These are phyloP conservation scores for Cryptosula pallasiana DNA, from an alignment of 2,888 invertebrate genomes.

Conservation along the genomic window DNA sequence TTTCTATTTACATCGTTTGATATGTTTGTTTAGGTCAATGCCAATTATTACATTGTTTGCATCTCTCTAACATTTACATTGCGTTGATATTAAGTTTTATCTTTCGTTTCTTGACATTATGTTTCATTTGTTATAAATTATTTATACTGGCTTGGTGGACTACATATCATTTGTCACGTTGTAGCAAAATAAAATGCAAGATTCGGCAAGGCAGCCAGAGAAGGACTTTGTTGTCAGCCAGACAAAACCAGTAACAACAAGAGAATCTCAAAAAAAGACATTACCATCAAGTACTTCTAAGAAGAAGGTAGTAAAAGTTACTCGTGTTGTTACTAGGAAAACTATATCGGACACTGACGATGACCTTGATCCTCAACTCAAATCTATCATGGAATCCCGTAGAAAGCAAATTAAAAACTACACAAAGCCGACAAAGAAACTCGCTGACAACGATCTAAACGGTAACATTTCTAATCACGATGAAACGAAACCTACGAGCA, in stretches of 20 bases:
- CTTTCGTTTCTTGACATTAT: no score
- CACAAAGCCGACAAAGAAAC: neutral
- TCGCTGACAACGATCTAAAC: neutral
- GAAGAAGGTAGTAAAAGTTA: slow-evolving; percentile 15
- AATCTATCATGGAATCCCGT: slow-evolving; percentile 17
- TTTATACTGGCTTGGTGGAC: no score
- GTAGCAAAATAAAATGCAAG: neutral
- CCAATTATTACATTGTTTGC: no score
- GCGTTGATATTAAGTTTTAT: no score
- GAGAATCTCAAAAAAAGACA: neutral
- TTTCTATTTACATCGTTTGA: no score
- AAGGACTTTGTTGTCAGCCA: neutral
- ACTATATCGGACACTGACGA: neutral
- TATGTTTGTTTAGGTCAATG: no score
- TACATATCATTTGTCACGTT: no score
- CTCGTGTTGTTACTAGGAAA: neutral
- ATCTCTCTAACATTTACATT: no score
- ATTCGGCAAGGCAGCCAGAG: neutral
- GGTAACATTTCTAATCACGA: neutral
- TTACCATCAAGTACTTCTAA: neutral
- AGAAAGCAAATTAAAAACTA: slow-evolving; percentile 6
- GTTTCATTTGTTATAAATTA: no score
- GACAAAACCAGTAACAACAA: neutral
- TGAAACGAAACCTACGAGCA: neutral
- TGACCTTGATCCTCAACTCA: neutral